Base-by-base conservation (phyloP, 1,140 invertebrate genomes). In the Dryas iulia region DNA sequence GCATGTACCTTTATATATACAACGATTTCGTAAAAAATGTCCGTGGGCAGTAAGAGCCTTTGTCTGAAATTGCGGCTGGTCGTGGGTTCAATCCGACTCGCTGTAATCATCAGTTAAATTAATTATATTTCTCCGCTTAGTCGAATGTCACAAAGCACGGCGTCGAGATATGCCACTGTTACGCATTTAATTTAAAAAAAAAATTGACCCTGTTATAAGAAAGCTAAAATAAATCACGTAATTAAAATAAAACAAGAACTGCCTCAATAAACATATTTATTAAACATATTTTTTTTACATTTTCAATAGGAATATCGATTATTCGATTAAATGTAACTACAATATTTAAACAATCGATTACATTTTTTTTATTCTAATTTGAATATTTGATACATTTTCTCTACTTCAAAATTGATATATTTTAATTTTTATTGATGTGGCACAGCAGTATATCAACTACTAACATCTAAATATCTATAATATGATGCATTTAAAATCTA, bases 381-480 rank as follows among this genome's bases (percentile, higher is more conserved):
- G 8, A 8, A 47, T 11, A 14, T 47, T 21, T 18, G 18, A 47
- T 47, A 47, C 47, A 56, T 47, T 30, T 70, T 59, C 28, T 56
- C 52, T 35, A 64, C 21, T 14, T 60, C 3, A 60, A 21, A 33
- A 47, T 35, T 39, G 25, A 23, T 14, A 39, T 25, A 35, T 24
- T 66, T 72, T 25, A 21, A 14, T 26, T 59, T 64, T 85, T 86
- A 86, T 86, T 86, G 84, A 79, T 81, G 74, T 68, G 74, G 81
- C 84, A 86, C 84, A 86, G 84, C 82, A 86, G 84, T 83, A 18
- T 59, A 14, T 60, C 18, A 59, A 59, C 5, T 25, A 33, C 18
- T 26, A 18, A 59, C 21, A 30, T 39, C 26, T 31, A 59, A 14
- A 59, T 31, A 14, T 24, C 7, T 21, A 2, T 5, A 14, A 18